A percentile compares a stretch with the other conserved stretches of the same genome.
Conservation (phyloP, 1,140 invertebrate species). For the Diploscapter pachys region DNA sequence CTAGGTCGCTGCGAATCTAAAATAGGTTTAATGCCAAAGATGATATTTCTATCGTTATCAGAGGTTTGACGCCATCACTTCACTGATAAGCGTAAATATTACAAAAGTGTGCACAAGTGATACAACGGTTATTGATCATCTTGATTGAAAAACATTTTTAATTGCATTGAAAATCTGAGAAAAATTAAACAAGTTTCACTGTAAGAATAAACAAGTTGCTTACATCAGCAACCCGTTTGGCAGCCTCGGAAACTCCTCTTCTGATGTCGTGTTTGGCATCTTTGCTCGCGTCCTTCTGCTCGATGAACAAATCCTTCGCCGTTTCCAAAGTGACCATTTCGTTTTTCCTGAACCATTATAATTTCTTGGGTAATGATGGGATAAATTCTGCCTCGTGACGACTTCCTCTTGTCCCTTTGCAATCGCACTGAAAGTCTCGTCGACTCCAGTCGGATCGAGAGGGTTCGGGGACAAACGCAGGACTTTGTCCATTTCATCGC, state of each 20-base stretch:
- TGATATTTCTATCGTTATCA: neutral
- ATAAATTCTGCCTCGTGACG: slow-evolving; percentile 23
- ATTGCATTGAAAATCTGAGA: slow-evolving; percentile 1
- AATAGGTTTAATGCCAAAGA: slow-evolving; percentile 18
- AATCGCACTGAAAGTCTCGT: slow-evolving; percentile 24
- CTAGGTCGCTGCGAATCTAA: slow-evolving; percentile 21
- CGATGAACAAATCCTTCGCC: slow-evolving; percentile 49
- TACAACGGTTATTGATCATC: too few species aligned
- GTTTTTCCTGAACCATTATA: neutral
- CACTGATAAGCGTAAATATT: too few species aligned
- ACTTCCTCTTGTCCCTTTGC: slow-evolving; percentile 32
- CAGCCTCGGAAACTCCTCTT: slow-evolving; percentile 43
- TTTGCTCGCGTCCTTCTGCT: slow-evolving; percentile 36
- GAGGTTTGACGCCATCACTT: too few species aligned
- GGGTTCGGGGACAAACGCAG: slow-evolving; percentile 26
- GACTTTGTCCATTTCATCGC: slow-evolving; percentile 45
- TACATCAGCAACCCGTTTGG: slow-evolving; percentile 49
- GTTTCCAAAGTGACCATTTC: slow-evolving; percentile 36
- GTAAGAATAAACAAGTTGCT: slow-evolving; percentile 27
- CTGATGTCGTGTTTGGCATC: slow-evolving; percentile 47
- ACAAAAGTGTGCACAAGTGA: too few species aligned
- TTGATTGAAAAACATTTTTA: too few species aligned
- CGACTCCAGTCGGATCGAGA: slow-evolving; percentile 37
- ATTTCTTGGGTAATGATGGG: too few species aligned
- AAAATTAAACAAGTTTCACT: too few species aligned